Evolutionary conservation across 2,797 vertebrate genomes (phyloP), one percentile per base, ranked within the genome.

Genomic region (Mallotus villosus): DNA sequence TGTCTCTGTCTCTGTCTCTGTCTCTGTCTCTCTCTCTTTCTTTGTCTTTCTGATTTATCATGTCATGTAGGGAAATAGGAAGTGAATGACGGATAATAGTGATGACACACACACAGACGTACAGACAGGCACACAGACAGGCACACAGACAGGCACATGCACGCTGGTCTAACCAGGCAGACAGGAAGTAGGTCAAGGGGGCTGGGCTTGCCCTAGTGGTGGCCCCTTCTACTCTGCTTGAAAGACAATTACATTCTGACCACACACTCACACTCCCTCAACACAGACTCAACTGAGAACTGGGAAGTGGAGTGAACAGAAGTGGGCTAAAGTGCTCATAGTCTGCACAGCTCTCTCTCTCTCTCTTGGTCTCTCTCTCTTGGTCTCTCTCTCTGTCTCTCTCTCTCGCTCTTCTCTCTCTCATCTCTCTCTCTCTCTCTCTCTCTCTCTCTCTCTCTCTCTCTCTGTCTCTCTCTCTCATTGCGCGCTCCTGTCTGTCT

Each of bases 121-220:
- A 74, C 72, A 79, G 74, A 82, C 70, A 70, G 80, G 53, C 63
- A 65, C n/a, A n/a, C n/a, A n/a, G n/a, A n/a, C 83, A 78, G 68
- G 82, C 79, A 75, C 72, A 73, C 75, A 87, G 87, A 91, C 87
- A 85, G 90, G 90, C 63, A 64, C 83, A 79, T 68, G 82, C 79
- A 75, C 72, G 73, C 84, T 87, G 82, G 74, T 74, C 75, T 75
- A 82, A 67, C 82, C 76, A 87, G 68, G 81, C 76, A 87, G 87
- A 90, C 86, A 85, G 90, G 90, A 91, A 91, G 81, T 91, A 90
- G 90, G 89, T 91, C 90, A 91, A 84, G 87, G 14, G 58, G 59
- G n/a, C 25, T 68, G 27, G 58, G 63, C 51, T 72, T 21, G 32
- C 70, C 72, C 17, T 17, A 51, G 49, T 51, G 49, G 11, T 55